Evolutionary conservation across 2,888 invertebrate species (phyloP).

Genomic region (Petrolisthes manimaculis): DNA sequence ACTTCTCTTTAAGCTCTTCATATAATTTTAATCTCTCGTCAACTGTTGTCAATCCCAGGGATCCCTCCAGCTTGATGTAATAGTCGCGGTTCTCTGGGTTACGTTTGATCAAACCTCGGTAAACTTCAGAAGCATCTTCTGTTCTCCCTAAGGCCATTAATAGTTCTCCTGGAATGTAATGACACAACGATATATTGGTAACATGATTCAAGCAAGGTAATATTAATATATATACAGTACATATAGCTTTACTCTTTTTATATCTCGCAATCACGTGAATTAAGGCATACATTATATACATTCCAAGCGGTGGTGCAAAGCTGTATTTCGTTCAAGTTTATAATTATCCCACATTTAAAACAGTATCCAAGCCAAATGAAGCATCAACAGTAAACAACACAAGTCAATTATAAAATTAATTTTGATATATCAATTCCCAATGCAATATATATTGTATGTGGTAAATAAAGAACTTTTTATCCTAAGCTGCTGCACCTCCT

Average conservation of each 20-base stretch:
- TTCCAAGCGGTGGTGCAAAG: no score
- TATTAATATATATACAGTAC: no score
- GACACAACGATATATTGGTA: background rate
- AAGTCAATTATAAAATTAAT: no score
- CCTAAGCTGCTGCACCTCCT: background rate
- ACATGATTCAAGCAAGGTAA: no score
- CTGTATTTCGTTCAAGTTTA: no score
- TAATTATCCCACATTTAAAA: no score
- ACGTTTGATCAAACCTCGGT: slow-evolving; percentile 85
- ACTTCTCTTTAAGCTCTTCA: slow-evolving; percentile 72
- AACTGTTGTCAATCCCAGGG: slow-evolving; percentile 79
- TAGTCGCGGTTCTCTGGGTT: slow-evolving; percentile 97
- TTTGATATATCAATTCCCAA: background rate
- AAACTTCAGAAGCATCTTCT: slow-evolving; percentile 83
- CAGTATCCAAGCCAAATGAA: no score
- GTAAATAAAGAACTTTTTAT: background rate
- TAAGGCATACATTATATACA: no score
- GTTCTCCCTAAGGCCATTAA: slow-evolving; percentile 73
- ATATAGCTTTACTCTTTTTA: no score
- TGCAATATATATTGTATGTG: background rate
- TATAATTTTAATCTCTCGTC: slow-evolving; percentile 86
- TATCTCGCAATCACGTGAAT: no score
- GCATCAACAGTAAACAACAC: no score
- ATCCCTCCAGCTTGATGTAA: slow-evolving; percentile 89
- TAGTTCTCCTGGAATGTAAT: slow-evolving; percentile 70